Evolutionary conservation across 2,888 invertebrate species (phyloP).

Genomic region (Drosophila limbata): DNA sequence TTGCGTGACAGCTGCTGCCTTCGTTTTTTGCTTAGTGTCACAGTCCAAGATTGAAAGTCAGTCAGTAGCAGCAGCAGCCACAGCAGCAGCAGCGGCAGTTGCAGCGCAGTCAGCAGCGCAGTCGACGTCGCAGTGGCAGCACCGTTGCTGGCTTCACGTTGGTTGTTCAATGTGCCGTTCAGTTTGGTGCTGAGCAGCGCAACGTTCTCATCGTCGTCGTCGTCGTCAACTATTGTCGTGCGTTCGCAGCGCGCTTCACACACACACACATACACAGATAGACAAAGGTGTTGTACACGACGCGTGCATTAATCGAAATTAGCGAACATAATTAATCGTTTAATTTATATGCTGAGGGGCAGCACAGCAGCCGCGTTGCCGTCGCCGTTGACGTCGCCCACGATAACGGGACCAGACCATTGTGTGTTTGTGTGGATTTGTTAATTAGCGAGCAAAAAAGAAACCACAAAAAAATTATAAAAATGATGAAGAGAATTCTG

Average conservation of each 20-base stretch:
- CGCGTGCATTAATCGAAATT: slow-evolving; percentile 61
- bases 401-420: slow-evolving; percentile 2
- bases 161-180: slow-evolving; percentile 46
- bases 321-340: slow-evolving; percentile 22
- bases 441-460: slow-evolving; percentile 18
- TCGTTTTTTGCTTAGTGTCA: slow-evolving; percentile 17
- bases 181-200: slow-evolving; percentile 77
- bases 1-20: slow-evolving; percentile 45
- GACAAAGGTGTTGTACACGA: slow-evolving; percentile 30
- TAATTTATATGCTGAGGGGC: slow-evolving; percentile 14
- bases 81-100: slow-evolving; percentile 25
- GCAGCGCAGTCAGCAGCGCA: slow-evolving; percentile 14
- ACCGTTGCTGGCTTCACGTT: slow-evolving; percentile 44
- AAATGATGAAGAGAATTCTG: slow-evolving; percentile 1
- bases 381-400: slow-evolving; percentile 1
- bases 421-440: slow-evolving; percentile 12
- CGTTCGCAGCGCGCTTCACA: slow-evolving; percentile 21
- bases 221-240: slow-evolving; percentile 1
- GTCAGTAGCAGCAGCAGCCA: slow-evolving; percentile 25
- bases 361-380: slow-evolving; percentile 3
- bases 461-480: background rate
- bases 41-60: slow-evolving; percentile 58
- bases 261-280: background rate
- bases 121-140: slow-evolving; percentile 37
- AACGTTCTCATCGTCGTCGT: slow-evolving; percentile 43